Percentiles rank a stretch among this genome's conserved stretches.
Evolutionary conservation across 1,140 invertebrate genomes (phyloP).

Genomic region (Aphidius ervi): DNA sequence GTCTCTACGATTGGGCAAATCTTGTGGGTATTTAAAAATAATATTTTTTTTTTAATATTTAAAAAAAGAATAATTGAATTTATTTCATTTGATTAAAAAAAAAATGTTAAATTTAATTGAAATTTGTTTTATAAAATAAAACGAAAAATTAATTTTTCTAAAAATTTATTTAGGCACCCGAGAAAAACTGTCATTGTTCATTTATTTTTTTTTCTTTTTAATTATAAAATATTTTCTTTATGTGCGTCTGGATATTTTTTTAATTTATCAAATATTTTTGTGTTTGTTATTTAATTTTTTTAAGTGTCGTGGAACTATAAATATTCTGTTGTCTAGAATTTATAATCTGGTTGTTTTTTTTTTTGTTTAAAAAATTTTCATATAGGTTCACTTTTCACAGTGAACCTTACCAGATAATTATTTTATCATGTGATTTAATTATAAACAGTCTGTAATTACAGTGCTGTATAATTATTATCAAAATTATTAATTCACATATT

Average conservation of each 20-base stretch:
- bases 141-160: conserved; percentile 8
- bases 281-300: too few relatives aligned
- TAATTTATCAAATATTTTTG: too few relatives aligned
- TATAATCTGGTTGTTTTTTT: too few relatives aligned
- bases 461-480: background rate
- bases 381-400: conserved; percentile 18
- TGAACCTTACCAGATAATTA: background rate
- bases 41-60: too few relatives aligned
- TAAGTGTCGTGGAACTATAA: too few relatives aligned
- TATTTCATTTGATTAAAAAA: too few relatives aligned
- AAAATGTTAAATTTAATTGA: background rate
- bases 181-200: conserved; percentile 5
- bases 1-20: conserved; percentile 11
- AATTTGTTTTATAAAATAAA: background rate
- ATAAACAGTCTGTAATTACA: too few relatives aligned
- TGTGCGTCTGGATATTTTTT: background rate
- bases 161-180: conserved; percentile 8
- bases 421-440: conserved; percentile 7
- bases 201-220: conserved; percentile 1
- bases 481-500: conserved; percentile 1
- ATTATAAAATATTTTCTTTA: conserved; percentile 1
- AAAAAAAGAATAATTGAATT: background rate
- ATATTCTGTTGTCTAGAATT: background rate
- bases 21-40: background rate
- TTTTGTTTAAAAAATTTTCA: too few relatives aligned